A percentile compares a stretch with the other conserved stretches of the same genome.
Evolutionary conservation across 2,888 invertebrate species (phyloP).

Genomic region (Tineola bisselliella): DNA sequence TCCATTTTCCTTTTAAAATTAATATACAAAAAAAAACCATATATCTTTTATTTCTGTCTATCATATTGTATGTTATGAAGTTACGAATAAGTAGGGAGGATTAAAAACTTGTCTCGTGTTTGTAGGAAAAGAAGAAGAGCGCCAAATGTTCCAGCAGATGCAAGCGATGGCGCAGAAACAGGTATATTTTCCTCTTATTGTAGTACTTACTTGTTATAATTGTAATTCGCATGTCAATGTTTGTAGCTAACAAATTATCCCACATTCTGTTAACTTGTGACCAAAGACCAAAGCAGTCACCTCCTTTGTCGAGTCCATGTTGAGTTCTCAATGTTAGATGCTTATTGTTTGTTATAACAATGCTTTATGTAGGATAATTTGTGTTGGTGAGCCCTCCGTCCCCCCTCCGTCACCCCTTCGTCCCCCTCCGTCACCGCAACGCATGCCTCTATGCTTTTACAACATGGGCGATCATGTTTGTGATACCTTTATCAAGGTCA

Average conservation of each 20-base stretch:
- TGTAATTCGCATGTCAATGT: background rate
- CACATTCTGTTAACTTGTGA: background rate
- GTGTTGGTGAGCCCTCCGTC: background rate
- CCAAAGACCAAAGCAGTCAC: background rate
- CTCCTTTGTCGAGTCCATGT: background rate
- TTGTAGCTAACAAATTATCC: background rate
- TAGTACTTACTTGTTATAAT: background rate
- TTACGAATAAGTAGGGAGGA: too few relatives aligned
- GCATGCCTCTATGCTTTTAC: conserved; percentile 21
- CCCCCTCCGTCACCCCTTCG: background rate
- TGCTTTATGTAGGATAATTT: conserved; percentile 10
- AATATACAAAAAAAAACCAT: too few relatives aligned
- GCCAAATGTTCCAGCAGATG: conserved; percentile 97
- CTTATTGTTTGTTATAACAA: background rate
- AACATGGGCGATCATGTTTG: conserved; percentile 66
- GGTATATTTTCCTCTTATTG: conserved; percentile 59
- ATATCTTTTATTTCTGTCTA: too few relatives aligned
- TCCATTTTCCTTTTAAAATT: too few relatives aligned
- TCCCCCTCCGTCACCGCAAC: background rate
- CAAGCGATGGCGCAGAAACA: conserved; percentile 96
- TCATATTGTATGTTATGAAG: too few relatives aligned
- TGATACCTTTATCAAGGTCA: conserved; percentile 65
- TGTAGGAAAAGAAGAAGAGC: conserved; percentile 94
- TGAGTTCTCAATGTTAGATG: background rate
- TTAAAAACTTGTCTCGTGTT: conserved; percentile 18